Conservation (phyloP, 2,113 vertebrate genomes). For the Eublepharis macularius region DNA sequence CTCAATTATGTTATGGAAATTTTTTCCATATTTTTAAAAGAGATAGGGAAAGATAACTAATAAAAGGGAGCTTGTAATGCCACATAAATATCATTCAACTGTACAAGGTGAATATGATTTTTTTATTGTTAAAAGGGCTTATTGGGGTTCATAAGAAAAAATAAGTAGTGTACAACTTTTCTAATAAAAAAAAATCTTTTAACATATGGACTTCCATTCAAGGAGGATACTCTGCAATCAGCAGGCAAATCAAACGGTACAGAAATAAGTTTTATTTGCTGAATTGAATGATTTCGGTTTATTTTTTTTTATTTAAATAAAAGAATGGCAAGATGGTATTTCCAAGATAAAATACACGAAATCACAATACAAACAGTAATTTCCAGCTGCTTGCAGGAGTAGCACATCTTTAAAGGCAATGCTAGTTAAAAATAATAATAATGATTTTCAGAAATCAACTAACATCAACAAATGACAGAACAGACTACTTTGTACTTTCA, state of each 20-base stretch:
- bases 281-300: not conserved
- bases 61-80: conserved; percentile 5
- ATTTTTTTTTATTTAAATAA: not conserved
- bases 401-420: no score
- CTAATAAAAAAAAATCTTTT: not conserved
- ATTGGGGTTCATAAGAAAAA: conserved; percentile 3
- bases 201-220: no score
- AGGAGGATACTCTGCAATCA: no score
- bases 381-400: no score
- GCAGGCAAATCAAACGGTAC: not conserved
- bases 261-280: not conserved
- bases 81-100: not conserved
- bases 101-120: not conserved
- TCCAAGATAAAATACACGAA: no score
- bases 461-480: not conserved
- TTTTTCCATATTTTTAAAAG: not conserved
- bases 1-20: not conserved
- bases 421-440: no score
- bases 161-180: not conserved
- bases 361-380: no score
- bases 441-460: no score
- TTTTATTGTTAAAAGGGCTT: not conserved
- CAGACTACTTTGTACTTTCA: not conserved
- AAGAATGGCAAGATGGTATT: not conserved
- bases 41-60: not conserved